Conservation (phyloP, 2,113 vertebrate genomes). For the Entelurus aequoreus region DNA sequence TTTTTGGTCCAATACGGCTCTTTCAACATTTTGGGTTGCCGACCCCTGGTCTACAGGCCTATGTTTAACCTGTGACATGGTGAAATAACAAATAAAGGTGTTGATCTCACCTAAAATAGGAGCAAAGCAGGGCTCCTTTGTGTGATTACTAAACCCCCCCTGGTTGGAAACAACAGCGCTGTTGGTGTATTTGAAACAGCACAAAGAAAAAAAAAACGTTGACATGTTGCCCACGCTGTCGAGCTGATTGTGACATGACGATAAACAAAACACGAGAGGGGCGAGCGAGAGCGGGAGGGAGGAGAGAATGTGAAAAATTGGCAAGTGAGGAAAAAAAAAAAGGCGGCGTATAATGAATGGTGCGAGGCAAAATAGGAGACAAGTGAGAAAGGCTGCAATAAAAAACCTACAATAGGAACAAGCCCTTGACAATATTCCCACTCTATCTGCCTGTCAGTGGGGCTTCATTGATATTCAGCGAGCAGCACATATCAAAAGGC, state of each 20-base stretch:
- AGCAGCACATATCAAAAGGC: constrained; percentile 63
- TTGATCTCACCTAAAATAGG: neutral
- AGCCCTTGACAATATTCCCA: constrained; percentile 58
- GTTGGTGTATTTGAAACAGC: neutral
- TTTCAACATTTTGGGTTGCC: too few species aligned
- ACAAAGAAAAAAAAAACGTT: neutral
- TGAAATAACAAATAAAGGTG: neutral
- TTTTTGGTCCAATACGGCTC: too few species aligned
- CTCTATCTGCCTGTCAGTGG: constrained; percentile 59
- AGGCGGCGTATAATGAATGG: constrained; percentile 40
- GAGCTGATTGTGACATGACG: constrained; percentile 20
- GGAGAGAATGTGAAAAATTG: constrained; percentile 23
- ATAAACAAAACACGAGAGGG: constrained; percentile 36
- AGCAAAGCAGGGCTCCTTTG: too few species aligned
- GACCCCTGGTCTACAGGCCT: too few species aligned
- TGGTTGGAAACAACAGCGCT: neutral
- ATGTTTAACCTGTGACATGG: neutral
- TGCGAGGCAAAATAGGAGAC: constrained; percentile 45
- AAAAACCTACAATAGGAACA: constrained; percentile 57
- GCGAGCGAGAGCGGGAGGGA: constrained; percentile 21
- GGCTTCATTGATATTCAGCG: constrained; percentile 62
- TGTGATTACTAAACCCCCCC: neutral
- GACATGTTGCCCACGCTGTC: constrained; percentile 12
- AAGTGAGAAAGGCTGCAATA: constrained; percentile 36
- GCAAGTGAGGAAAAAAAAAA: neutral